Evolutionary conservation across 2,113 vertebrate species (phyloP).

Genomic region (Catharus minimus): DNA sequence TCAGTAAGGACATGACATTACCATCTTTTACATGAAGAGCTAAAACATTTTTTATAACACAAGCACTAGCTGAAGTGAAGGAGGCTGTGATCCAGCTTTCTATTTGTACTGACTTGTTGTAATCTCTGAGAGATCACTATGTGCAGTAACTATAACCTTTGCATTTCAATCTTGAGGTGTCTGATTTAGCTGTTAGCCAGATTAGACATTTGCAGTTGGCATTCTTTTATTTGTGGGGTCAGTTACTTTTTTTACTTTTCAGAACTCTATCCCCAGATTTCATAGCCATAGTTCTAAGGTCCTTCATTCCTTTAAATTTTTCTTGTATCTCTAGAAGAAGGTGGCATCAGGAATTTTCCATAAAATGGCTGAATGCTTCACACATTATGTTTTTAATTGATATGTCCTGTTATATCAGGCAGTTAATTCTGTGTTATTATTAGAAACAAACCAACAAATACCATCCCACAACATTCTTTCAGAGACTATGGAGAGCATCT

Average conservation of each 20-base stretch:
- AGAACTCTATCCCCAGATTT: neutral
- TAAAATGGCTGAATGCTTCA: neutral
- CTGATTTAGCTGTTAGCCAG: neutral
- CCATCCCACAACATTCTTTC: neutral
- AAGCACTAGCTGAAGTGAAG: neutral
- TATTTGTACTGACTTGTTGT: neutral
- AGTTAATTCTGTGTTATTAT: neutral
- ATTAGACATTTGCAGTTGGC: neutral
- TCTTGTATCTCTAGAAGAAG: neutral
- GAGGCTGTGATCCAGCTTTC: neutral
- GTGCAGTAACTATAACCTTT: neutral
- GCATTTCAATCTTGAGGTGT: neutral
- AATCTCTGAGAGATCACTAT: neutral
- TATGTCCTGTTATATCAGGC: neutral
- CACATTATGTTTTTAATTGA: neutral
- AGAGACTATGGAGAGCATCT: neutral
- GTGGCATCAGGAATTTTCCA: neutral
- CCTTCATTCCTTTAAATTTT: neutral
- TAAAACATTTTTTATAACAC: neutral
- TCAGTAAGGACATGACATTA: neutral
- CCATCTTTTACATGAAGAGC: neutral
- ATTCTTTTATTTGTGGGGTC: neutral
- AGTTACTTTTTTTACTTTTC: neutral
- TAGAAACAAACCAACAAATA: neutral
- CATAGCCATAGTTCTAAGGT: accelerated